Base-by-base conservation (phyloP, 2,113 vertebrate genomes). In the Salvelinus sp. region DNA sequence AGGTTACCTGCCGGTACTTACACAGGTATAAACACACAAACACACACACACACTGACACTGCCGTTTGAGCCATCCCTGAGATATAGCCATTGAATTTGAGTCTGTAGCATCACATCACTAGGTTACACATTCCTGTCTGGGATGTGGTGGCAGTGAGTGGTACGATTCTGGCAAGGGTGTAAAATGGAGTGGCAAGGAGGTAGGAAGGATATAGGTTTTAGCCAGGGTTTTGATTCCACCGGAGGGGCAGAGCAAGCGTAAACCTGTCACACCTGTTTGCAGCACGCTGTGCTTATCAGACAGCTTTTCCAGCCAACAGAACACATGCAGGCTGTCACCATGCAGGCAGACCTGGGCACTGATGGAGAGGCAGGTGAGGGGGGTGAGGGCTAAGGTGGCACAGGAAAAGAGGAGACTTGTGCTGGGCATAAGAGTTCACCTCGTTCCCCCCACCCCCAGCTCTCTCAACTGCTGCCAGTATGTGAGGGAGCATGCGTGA, bases 181-280 rank as follows among this genome's bases (percentile, higher is more conserved):
- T 72, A 69, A 69, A 82, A 83, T 82, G 77, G 67, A 60, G 78
- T 73, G 76, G 73, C 69, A 78, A 72, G 78, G 67, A 83, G 64
- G 44, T 54, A 44, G 58, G 33, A 10, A 74, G 75, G 73, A 82
- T 78, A 77, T 66, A 63, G 69, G 76, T 78, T 84, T 85, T 82
- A 74, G 82, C 75, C 16, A 30, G 74, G 68, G 58, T n/a, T 85
- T 82, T 73, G 78, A 75, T 74, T 80, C 38, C 13, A 54, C 62
- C 62, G 74, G 77, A 79, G 76, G 69, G 74, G 63, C 58, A 73
- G 16, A 22, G 1, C 38, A 75, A 62, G 81, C 70, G 62, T 76
- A 81, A 86, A 82, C 69, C 79, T 80, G 79, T 90, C 83, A 83
- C 84, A 88, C 83, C 82, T 85, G 78, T 85, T 87, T 86, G 79